Conservation (phyloP, 2,888 invertebrate species). For the Apotomis turbidana region DNA sequence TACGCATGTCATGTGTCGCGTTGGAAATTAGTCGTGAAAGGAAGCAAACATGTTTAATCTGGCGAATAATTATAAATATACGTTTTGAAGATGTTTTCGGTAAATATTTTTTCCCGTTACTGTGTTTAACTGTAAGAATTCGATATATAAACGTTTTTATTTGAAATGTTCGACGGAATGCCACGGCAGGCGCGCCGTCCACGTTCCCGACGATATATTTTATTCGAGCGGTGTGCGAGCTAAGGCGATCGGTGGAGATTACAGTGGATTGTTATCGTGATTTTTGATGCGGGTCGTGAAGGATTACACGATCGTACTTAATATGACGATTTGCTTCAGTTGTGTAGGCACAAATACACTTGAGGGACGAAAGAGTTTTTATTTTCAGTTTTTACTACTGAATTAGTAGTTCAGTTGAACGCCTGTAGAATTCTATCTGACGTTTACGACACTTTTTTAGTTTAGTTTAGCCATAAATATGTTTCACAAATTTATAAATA, state of each 20-base stretch:
- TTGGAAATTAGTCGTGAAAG: neutral
- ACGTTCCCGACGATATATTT: conserved; percentile 31
- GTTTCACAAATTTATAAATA: no score
- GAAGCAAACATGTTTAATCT: neutral
- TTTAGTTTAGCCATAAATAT: no score
- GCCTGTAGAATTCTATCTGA: no score
- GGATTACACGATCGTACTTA: conserved; percentile 15
- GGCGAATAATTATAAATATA: neutral
- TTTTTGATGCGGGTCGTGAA: conserved; percentile 33
- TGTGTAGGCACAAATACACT: neutral
- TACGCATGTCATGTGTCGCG: neutral
- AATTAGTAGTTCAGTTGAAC: no score
- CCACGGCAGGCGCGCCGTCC: neutral
- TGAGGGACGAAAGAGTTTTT: neutral
- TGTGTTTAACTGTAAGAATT: neutral
- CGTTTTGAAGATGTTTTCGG: neutral
- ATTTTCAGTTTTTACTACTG: no score
- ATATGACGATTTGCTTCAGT: conserved; percentile 4
- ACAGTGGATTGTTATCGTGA: conserved; percentile 33
- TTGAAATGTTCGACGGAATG: conserved; percentile 5
- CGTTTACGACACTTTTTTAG: no score
- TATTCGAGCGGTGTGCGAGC: conserved; percentile 27
- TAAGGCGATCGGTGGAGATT: conserved; percentile 29
- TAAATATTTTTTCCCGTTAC: neutral
- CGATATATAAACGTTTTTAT: conserved; percentile 7